Evolutionary conservation across 2,113 vertebrate species (phyloP).

Genomic region (Plestiodon gilberti): DNA sequence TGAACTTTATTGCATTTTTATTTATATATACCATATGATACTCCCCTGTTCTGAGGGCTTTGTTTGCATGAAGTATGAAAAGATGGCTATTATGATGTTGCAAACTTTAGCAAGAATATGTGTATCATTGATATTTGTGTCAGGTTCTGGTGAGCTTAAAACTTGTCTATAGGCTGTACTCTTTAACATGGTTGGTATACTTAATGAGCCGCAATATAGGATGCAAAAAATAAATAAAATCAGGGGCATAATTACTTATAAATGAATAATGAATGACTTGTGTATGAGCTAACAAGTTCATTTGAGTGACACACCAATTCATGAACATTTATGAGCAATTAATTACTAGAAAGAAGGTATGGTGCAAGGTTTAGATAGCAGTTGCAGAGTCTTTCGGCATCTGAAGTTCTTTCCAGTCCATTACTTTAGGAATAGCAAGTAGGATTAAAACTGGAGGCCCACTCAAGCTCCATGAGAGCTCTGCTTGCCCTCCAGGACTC

Average conservation of each 20-base stretch:
- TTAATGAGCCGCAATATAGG: constrained; percentile 53
- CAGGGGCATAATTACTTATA: constrained; percentile 64
- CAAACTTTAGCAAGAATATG: constrained; percentile 6
- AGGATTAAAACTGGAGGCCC: neutral
- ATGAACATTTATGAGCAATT: constrained; percentile 72
- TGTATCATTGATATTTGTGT: constrained; percentile 31
- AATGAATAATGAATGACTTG: constrained; percentile 72
- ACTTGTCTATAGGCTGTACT: constrained; percentile 39
- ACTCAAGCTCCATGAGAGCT: neutral
- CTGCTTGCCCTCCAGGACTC: too few species aligned
- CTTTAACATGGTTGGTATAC: constrained; percentile 61
- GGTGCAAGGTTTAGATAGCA: neutral
- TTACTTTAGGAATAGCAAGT: too few species aligned
- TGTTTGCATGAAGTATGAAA: neutral
- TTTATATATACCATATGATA: neutral
- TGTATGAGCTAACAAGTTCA: constrained; percentile 58
- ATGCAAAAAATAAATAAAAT: constrained; percentile 59
- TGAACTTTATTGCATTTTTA: neutral
- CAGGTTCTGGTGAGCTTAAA: constrained; percentile 27
- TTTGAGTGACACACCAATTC: constrained; percentile 64
- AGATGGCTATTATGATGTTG: neutral
- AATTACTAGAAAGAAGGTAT: constrained; percentile 57
- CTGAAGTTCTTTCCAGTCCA: constrained; percentile 39
- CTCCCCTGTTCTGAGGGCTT: neutral
- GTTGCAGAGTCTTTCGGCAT: constrained; percentile 7